Base-by-base conservation (phyloP, 2,113 vertebrate genomes). In the Erythrocercus mccallii region DNA sequence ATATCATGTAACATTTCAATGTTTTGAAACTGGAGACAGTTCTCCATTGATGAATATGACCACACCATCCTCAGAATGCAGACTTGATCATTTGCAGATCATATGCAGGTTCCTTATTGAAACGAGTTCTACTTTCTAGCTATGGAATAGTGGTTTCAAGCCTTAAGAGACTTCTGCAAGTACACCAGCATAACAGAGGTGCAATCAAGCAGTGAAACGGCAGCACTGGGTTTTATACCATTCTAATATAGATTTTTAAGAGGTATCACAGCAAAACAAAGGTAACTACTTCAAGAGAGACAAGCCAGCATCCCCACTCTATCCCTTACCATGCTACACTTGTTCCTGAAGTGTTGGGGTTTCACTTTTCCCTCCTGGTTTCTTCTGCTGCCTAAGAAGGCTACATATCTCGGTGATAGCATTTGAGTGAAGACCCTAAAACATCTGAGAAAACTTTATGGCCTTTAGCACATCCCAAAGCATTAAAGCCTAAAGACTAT, bases 341-440 rank as follows among this genome's bases (percentile, higher is more conserved):
- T 86, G 45, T 3, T 86, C 45, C 61, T 51, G 12, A 79, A 61
- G n/a, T 38, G 61, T 0, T 90, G n/a, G 5, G 27, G 11, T 89
- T 79, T 66, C 45, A 42, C 30, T 60, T 86, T 71, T 79, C 45
- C 51, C 37, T 86, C 76, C 51, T 57, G 61, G 20, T 47, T 69
- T 79, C 66, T 82, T 64, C 45, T 65, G 30, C 50, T 93, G 65
- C 61, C 60, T 60, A 82, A 60, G 50, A 21, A 19, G 7, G 7
- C 48, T 53, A 44, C 8, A 1, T 25, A 57, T 53, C 40, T 76
- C 0, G 0, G 48, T 77, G 58, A 58, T 0, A 77, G 15, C 22
- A 50, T 56, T 51, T 82, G 56, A 79, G 25, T 31, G 33, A 73
- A 54, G 48, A 85, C 24, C 25, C 33, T 45, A 42, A 51, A 90